Conservation (phyloP, 2,113 vertebrate species). For the Tupaia tana region DNA sequence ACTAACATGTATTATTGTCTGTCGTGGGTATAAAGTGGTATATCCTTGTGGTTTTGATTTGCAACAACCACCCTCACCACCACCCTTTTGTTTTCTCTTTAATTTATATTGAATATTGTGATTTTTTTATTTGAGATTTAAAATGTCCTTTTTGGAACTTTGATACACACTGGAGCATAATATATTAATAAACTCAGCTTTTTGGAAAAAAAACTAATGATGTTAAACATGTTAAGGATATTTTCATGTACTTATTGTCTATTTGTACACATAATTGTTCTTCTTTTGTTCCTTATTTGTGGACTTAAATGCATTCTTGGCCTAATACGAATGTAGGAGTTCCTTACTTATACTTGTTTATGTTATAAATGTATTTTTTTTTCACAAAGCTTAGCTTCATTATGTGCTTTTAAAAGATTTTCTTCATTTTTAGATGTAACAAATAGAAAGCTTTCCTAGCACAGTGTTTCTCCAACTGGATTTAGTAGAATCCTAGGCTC, state of each 20-base stretch:
- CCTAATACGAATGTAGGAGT: background rate
- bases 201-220: background rate
- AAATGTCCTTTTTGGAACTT: too few species aligned
- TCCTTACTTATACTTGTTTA: slow-evolving; percentile 9
- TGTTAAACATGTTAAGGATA: slow-evolving; percentile 44
- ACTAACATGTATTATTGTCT: background rate
- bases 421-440: slow-evolving; percentile 39
- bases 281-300: slow-evolving; percentile 47
- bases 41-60: slow-evolving; percentile 55
- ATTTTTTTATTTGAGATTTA: too few species aligned
- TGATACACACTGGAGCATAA: too few species aligned
- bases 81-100: too few species aligned
- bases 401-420: slow-evolving; percentile 42
- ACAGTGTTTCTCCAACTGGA: background rate
- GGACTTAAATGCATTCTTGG: slow-evolving; percentile 31
- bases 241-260: slow-evolving; percentile 51
- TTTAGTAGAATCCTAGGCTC: background rate
- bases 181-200: too few species aligned
- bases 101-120: too few species aligned
- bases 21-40: slow-evolving; percentile 52
- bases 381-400: slow-evolving; percentile 49
- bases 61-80: background rate
- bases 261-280: background rate
- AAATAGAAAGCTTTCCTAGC: slow-evolving; percentile 28
- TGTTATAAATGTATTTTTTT: background rate